Evolutionary conservation across 2,888 invertebrate species (phyloP).

Genomic region (Idaea biselata): DNA sequence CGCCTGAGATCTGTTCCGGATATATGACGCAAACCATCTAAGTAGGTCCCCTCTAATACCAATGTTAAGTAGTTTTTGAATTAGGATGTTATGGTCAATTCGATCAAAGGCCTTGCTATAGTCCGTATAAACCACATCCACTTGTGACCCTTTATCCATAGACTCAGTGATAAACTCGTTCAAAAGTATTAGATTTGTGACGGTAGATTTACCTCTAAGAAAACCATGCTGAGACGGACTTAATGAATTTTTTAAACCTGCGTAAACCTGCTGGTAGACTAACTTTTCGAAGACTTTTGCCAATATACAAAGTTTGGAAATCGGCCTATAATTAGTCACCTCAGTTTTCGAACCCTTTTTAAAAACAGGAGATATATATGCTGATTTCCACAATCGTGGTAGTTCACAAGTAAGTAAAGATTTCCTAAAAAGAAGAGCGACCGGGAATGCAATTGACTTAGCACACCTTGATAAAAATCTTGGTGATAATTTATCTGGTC

Average conservation of each 20-base stretch:
- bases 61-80: background rate
- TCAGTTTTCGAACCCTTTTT: constrained; percentile 11
- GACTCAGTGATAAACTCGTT: background rate
- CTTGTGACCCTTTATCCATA: constrained; percentile 3
- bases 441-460: background rate
- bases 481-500: background rate
- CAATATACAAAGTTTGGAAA: constrained; percentile 15
- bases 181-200: background rate
- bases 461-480: constrained; percentile 6
- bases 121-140: constrained; percentile 6
- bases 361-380: constrained; percentile 10
- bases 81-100: constrained; percentile 6
- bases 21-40: too few relatives aligned
- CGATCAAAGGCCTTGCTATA: constrained; percentile 6
- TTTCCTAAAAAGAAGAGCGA: constrained; percentile 7
- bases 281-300: constrained; percentile 7
- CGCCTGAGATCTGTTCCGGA: too few relatives aligned
- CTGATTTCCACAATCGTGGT: constrained; percentile 11
- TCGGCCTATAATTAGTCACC: constrained; percentile 14
- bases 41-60: background rate
- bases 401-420: background rate
- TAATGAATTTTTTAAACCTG: background rate
- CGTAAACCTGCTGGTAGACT: constrained; percentile 9
- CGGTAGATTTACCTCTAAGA: background rate
- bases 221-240: constrained; percentile 5